Evolutionary conservation across 1,140 invertebrate genomes (phyloP), one percentile per base, ranked within the genome.

Genomic region (Trichonephila clavata): DNA sequence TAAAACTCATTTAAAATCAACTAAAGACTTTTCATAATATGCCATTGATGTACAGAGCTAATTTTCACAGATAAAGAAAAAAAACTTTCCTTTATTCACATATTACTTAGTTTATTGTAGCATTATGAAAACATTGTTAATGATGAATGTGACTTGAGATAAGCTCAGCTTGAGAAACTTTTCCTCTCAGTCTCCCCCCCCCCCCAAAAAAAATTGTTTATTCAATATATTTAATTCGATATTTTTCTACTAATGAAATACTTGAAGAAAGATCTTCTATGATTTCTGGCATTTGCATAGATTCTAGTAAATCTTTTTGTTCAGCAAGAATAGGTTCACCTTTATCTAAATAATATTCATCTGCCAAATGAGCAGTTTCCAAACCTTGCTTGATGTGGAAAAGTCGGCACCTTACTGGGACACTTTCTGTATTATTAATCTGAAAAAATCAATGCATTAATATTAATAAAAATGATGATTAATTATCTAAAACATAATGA

Each of bases 371-470:
- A 18, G 86, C 80, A 10, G 86, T 61, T 92, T 92, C 91, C 21
- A 94, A 7, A 7, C 87, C 93, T 24, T 24, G 27, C 43, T 50
- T 65, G n/a, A 87, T 86, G 65, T 96, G 96, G 90, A 96, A 95
- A 94, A 96, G 94, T 43, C 95, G 92, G 88, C 96, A 96, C 57
- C 96, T 88, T 10, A 96, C 95, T 16, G 94, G 94, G 6, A 95
- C 95, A 93, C 88, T 93, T 92, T 95, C 97, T 96, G 97, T 97
- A 95, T 98, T 97, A 95, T 97, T 95, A 27, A 95, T 94, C 94
- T 94, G 77, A 83, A 84, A n/a, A 89, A 20, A 59, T 16, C 21
- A 77, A 84, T 50, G 50, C 50, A 50, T 50, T 50, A 50, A 50
- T 50, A 7, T 50, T 13, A 50, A 50, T 50, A 39, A 39, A 39